Percentiles rank a stretch among this genome's conserved stretches.
Conservation (phyloP, 2,888 invertebrate genomes). For the Patella depressa region DNA sequence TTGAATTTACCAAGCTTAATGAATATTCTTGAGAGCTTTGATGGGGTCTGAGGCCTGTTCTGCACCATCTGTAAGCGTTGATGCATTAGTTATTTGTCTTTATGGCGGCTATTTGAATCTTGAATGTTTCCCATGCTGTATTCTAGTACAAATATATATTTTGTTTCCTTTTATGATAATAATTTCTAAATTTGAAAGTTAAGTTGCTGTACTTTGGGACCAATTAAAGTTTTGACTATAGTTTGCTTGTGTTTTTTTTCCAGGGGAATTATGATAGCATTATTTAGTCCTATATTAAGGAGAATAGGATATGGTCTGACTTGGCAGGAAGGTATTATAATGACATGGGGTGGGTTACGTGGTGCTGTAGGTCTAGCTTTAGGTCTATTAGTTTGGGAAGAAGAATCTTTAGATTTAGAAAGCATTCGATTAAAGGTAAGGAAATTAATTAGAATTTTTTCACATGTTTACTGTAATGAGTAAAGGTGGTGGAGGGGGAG, state of each 20-base stretch:
- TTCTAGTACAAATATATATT: constrained; percentile 5
- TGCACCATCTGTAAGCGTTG: too few relatives aligned
- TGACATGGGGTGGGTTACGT: constrained; percentile 78
- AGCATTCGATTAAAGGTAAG: constrained; percentile 52
- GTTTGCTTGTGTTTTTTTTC: not conserved
- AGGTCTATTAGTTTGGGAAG: constrained; percentile 75
- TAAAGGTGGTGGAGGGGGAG: too few relatives aligned
- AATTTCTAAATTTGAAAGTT: not conserved
- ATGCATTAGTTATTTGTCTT: too few relatives aligned
- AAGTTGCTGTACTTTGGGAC: not conserved
- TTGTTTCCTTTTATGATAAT: not conserved
- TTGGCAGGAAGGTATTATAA: constrained; percentile 76
- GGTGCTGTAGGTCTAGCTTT: constrained; percentile 77
- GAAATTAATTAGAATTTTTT: too few relatives aligned
- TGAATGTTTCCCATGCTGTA: not conserved
- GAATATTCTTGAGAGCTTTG: too few relatives aligned
- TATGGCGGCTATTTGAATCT: too few relatives aligned
- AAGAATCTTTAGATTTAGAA: constrained; percentile 60
- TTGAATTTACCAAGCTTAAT: not conserved
- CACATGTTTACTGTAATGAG: too few relatives aligned
- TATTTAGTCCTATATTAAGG: constrained; percentile 74
- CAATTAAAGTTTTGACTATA: not conserved
- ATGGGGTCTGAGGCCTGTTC: too few relatives aligned
- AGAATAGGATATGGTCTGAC: constrained; percentile 76
- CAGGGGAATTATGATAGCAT: constrained; percentile 73